Percentiles rank a stretch among this genome's conserved stretches.
Conservation (phyloP, 2,797 vertebrate genomes). For the Limosa lapponica region DNA sequence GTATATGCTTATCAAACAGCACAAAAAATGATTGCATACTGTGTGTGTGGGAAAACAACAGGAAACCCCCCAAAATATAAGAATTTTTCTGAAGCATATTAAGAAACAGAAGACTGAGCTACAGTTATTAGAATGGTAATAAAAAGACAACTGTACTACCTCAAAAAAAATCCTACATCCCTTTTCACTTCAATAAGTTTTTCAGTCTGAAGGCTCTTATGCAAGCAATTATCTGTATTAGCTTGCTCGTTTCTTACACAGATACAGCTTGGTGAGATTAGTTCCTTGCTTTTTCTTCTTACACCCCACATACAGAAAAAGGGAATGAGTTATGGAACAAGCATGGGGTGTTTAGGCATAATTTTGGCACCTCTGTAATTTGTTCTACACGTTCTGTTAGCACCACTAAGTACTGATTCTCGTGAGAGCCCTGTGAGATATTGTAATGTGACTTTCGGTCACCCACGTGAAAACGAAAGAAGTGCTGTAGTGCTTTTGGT, state of each 20-base stretch:
- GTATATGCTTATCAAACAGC: not conserved
- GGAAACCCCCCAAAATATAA: not conserved
- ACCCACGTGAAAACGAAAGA: not conserved
- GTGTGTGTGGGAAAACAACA: not conserved
- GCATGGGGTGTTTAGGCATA: rapidly evolving
- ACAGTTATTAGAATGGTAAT: not conserved
- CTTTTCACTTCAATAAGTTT: not conserved
- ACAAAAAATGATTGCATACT: rapidly evolving
- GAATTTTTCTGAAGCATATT: not conserved
- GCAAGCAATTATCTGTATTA: not conserved
- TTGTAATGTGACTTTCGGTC: not conserved
- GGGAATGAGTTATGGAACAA: not conserved
- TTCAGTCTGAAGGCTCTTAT: not conserved
- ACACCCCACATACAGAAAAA: not conserved
- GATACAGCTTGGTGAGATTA: not conserved
- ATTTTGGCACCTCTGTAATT: not conserved
- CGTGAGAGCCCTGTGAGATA: not conserved
- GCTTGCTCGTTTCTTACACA: not conserved
- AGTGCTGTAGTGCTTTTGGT: not conserved
- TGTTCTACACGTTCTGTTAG: not conserved
- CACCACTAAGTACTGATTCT: not conserved
- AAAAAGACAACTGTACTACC: not conserved
- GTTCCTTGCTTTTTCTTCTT: not conserved
- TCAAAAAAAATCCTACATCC: rapidly evolving
- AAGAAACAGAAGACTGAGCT: not conserved